Evolutionary conservation across 1,140 invertebrate genomes (phyloP).

Genomic region (Palaemon carinicauda): DNA sequence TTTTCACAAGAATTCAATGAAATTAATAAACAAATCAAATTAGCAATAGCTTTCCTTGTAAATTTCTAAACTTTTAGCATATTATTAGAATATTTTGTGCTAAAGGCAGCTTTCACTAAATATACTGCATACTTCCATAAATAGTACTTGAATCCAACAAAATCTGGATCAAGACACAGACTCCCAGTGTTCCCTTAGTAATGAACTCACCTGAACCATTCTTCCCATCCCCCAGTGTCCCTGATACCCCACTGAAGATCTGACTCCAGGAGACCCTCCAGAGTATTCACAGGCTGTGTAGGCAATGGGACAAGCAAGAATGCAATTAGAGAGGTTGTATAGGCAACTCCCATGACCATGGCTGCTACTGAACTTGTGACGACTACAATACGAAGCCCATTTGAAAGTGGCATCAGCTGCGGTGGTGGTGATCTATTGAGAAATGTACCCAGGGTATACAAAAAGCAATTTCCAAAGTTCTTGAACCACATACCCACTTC

Average conservation of each 20-base stretch:
- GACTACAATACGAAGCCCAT: slow-evolving; percentile 16
- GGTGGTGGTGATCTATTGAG: slow-evolving; percentile 19
- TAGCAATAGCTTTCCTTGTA: no score
- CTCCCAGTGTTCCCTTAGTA: no score
- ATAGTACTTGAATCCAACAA: no score
- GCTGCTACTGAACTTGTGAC: slow-evolving; percentile 7
- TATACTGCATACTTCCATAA: no score
- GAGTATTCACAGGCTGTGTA: slow-evolving; percentile 27
- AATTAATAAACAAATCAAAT: no score
- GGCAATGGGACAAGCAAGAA: slow-evolving; percentile 45
- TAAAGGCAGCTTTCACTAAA: no score
- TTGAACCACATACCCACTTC: slow-evolving; percentile 20
- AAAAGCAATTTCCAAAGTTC: not conserved
- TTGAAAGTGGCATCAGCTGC: slow-evolving; percentile 8
- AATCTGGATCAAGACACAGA: no score
- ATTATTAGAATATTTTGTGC: no score
- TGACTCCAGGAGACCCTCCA: slow-evolving; percentile 35
- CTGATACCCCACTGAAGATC: slow-evolving; percentile 54
- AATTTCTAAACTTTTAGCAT: no score
- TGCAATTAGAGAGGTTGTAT: slow-evolving; percentile 43
- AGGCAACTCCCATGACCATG: slow-evolving; percentile 36
- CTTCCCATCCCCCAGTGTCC: slow-evolving; percentile 41
- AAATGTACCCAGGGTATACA: slow-evolving; percentile 42
- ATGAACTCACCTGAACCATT: slow-evolving; percentile 46
- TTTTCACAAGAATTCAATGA: no score